Percentiles rank a stretch among this genome's conserved stretches.
Conservation (phyloP, 2,888 invertebrate genomes). For the Diplazon laetatorius region DNA sequence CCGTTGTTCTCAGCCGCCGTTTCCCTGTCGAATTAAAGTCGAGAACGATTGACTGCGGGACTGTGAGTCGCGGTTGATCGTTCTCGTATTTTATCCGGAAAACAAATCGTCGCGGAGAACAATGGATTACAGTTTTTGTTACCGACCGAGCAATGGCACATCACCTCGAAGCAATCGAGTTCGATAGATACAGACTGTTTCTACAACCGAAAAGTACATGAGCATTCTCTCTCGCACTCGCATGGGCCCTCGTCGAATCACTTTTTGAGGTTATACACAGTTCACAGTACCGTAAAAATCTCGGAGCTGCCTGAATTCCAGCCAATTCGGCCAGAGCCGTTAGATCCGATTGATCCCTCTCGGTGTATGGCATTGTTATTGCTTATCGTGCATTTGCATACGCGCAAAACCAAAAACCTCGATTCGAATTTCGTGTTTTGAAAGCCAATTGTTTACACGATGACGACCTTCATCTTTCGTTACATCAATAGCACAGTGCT, state of each 20-base stretch:
- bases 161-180: too few species aligned
- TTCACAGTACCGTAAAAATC: constrained; percentile 72
- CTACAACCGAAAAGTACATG: too few species aligned
- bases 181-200: too few species aligned
- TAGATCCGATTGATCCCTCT: constrained; percentile 72
- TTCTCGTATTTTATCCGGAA: not conserved
- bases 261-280: not conserved
- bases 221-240: too few species aligned
- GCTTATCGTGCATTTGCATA: not conserved
- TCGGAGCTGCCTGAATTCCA: constrained; percentile 73
- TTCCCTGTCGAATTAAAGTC: too few species aligned
- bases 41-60: too few species aligned
- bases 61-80: not conserved
- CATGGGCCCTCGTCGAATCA: not conserved
- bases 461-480: too few species aligned
- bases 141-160: not conserved
- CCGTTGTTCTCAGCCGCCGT: too few species aligned
- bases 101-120: not conserved
- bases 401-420: not conserved
- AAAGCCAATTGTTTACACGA: not conserved
- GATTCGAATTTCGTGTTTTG: not conserved
- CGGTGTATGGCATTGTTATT: constrained; percentile 49
- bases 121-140: constrained; percentile 3
- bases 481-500: too few species aligned
- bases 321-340: constrained; percentile 75